Evolutionary conservation across 2,797 vertebrate species (phyloP).

Genomic region (Channallabes apus): DNA sequence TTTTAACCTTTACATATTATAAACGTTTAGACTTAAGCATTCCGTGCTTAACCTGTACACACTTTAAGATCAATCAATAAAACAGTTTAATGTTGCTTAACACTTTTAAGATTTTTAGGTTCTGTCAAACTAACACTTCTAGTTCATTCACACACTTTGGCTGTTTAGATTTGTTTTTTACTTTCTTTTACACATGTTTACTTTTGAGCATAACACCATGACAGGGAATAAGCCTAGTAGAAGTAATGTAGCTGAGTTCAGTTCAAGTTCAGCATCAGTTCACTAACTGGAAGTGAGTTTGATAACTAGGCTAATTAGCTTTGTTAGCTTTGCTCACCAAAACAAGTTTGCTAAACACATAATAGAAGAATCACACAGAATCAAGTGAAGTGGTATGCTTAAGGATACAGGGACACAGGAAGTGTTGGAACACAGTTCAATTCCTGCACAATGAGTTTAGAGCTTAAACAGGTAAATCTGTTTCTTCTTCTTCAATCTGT

Average conservation of each 20-base stretch:
- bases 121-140: neutral
- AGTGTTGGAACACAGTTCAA: neutral
- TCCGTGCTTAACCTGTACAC: neutral
- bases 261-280: neutral
- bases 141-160: neutral
- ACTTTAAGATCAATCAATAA: neutral
- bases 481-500: neutral
- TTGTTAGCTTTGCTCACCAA: neutral
- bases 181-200: neutral
- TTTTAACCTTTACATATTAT: neutral
- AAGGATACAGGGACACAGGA: neutral
- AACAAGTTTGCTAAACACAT: neutral
- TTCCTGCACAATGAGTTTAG: neutral
- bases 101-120: neutral
- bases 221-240: neutral
- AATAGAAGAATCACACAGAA: neutral
- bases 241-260: neutral
- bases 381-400: neutral
- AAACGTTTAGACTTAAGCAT: neutral
- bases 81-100: neutral
- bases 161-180: neutral
- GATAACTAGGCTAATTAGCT: neutral
- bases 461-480: neutral
- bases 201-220: neutral
- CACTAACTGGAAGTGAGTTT: no score